Evolutionary conservation across 1,140 invertebrate genomes (phyloP).

Genomic region (Pararge aegeria): DNA sequence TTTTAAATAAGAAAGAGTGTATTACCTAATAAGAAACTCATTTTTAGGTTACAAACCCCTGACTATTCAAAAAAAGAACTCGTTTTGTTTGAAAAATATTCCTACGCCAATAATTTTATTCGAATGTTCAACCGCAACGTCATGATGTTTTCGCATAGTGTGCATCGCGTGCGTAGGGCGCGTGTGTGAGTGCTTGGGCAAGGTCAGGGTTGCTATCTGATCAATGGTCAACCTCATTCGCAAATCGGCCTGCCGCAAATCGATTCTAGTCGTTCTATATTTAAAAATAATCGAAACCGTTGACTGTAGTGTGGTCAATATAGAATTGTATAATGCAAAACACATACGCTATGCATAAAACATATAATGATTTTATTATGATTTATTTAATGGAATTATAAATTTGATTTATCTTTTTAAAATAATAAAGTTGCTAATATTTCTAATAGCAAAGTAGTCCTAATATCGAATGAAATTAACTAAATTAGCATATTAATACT

Average conservation of each 20-base stretch:
- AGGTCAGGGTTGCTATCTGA: conserved; percentile 76
- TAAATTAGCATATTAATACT: neutral
- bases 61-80: too few relatives aligned
- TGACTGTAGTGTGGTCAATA: neutral
- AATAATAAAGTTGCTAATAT: too few relatives aligned
- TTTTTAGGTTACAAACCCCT: too few relatives aligned
- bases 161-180: conserved; percentile 49
- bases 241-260: conserved; percentile 41
- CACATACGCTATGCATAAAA: too few relatives aligned
- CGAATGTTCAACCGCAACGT: neutral
- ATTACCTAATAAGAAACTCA: too few relatives aligned
- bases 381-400: too few relatives aligned
- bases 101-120: too few relatives aligned
- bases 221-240: conserved; percentile 70
- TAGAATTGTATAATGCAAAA: too few relatives aligned
- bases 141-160: conserved; percentile 21
- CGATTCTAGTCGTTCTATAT: conserved; percentile 26
- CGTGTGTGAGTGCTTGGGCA: conserved; percentile 67
- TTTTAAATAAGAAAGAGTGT: too few relatives aligned
- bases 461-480: neutral
- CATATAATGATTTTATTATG: too few relatives aligned
- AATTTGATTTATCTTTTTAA: too few relatives aligned
- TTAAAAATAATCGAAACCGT: conserved; percentile 12
- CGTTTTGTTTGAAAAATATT: neutral
- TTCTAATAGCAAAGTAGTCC: neutral